Base-by-base conservation (phyloP, 2,888 invertebrate genomes). In the Coleophora flavipennella region DNA sequence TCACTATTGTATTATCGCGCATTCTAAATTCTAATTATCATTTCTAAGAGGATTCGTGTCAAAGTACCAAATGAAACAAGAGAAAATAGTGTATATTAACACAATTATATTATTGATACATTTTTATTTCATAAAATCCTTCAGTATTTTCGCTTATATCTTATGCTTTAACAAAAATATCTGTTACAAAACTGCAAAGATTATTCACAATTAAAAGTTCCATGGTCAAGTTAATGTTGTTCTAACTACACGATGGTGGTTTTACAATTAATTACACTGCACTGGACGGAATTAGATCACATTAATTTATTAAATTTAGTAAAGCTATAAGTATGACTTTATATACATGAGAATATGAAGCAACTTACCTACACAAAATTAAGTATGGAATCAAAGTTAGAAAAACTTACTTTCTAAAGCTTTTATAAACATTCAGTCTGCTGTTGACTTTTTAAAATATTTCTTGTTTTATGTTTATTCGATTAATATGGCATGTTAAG, bases 251-350 rank as follows among this genome's bases (percentile, higher is more conserved):
- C 6, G 20, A 20, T 3, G 20, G 20, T 3, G 20, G 3, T 20
- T 48, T 58, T 50, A 54, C 53, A 55, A 57, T 52, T 62, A 47
- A 55, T 60, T 63, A 64, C 56, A 65, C 39, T 64, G 73, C 70
- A 63, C 40, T 65, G 74, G 72, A 74, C 71, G 70, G 73, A 72
- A 60, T 69, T 56, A 55, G 42, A 40, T 41, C 38, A 59, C 51
- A 61, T 53, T 57, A 61, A 62, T 62, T 60, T 53, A 59, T 60
- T 78, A 67, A 67, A 69, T 76, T 84, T 81, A 81, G 79, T 81
- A 81, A 78, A 81, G 76, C 81, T 80, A 59, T 69, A 35, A 33
- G 43, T 40, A 72, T 74, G 76, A 79, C 77, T 80, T 80, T 79
- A 74, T 79, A 74, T 81, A 80, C 78, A 79, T 62, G 59, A 67